Evolutionary conservation across 2,888 invertebrate species (phyloP).

Genomic region (Chaitophorus viminalis): DNA sequence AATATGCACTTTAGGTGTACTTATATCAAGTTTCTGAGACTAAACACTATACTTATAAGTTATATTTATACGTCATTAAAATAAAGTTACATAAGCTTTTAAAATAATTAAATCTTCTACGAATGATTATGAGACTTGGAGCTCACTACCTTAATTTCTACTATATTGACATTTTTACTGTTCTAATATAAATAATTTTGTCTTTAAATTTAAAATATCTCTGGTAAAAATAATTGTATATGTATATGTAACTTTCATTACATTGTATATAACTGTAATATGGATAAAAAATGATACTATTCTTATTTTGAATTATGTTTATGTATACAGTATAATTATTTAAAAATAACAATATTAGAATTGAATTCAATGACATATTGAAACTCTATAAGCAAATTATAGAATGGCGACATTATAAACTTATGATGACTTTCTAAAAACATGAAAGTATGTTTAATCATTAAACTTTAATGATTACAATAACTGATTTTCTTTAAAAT

Average conservation of each 20-base stretch:
- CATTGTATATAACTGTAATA: background rate
- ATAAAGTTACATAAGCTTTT: background rate
- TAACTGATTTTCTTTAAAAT: background rate
- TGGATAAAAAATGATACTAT: background rate
- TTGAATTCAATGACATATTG: background rate
- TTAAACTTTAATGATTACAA: no score
- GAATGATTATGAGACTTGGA: background rate
- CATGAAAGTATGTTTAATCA: background rate
- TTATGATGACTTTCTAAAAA: background rate
- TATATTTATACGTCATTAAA: background rate
- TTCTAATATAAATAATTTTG: background rate
- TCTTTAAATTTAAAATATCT: background rate
- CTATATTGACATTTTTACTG: background rate
- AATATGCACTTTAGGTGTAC: no score
- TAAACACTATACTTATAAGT: no score
- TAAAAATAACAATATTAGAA: background rate
- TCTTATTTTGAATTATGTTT: background rate
- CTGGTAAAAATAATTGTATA: background rate
- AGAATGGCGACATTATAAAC: background rate
- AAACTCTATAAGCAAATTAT: background rate
- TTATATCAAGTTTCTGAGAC: no score
- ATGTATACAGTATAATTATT: background rate
- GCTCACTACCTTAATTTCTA: background rate
- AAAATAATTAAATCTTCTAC: background rate
- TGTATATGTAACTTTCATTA: background rate